phyloP scores from a whole-genome alignment of 2,888 invertebrate genomes.

The Dolomedes plantarius region DNA sequence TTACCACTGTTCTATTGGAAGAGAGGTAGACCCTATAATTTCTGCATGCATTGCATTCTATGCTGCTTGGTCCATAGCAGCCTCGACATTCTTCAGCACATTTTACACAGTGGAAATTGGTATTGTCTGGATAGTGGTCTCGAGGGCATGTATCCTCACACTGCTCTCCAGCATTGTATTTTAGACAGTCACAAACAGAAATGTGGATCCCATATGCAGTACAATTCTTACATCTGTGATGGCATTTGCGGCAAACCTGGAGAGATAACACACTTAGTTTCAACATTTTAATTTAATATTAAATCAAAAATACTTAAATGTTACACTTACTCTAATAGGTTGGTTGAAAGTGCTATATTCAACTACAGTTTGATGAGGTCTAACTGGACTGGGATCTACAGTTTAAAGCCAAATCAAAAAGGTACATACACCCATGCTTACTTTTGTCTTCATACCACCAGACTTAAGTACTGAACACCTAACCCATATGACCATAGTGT shows the following conservation, averaged over 20 bases:
- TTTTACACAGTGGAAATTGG: slow-evolving; percentile 84
- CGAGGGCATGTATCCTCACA: slow-evolving; percentile 92
- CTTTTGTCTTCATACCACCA: too few species aligned
- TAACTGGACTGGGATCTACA: too few species aligned
- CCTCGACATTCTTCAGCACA: slow-evolving; percentile 90
- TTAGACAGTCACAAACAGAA: slow-evolving; percentile 88
- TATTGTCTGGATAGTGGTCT: slow-evolving; percentile 88
- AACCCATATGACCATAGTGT: too few species aligned
- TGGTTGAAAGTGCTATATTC: too few species aligned
- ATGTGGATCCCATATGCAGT: slow-evolving; percentile 90
- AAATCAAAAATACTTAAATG: too few species aligned
- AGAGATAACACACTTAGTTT: not conserved
- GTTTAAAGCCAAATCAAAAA: too few species aligned
- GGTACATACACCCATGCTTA: too few species aligned
- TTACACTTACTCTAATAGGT: too few species aligned
- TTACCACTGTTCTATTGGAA: slow-evolving; percentile 74
- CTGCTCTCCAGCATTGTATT: slow-evolving; percentile 88
- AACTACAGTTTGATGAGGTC: too few species aligned
- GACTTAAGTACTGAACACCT: too few species aligned
- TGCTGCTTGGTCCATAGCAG: slow-evolving; percentile 86
- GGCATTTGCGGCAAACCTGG: slow-evolving; percentile 91
- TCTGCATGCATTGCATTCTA: slow-evolving; percentile 86
- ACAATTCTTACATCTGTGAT: slow-evolving; percentile 91
- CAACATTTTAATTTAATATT: too few species aligned
- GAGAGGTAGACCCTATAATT: slow-evolving; percentile 84